phyloP scores from a whole-genome alignment of 2,113 vertebrate genomes.

The Cyphomyrus plagiostoma region DNA sequence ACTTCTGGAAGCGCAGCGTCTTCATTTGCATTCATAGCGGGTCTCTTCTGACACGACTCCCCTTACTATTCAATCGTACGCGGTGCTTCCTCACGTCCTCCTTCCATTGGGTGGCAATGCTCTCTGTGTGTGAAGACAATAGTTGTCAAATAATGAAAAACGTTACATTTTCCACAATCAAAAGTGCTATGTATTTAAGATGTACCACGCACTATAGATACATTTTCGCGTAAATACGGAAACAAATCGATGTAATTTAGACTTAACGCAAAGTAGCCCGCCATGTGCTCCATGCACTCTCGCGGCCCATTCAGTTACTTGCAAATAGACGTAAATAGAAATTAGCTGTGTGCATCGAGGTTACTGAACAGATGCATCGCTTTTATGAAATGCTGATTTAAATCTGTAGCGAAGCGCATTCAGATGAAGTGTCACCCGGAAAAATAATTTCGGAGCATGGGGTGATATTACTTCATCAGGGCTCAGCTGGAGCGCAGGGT shows the following conservation, averaged over 20 bases:
- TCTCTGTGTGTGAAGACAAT: neutral
- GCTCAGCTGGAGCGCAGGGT: neutral
- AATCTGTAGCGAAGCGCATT: neutral
- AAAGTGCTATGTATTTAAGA: neutral
- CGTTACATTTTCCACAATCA: neutral
- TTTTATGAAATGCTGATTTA: neutral
- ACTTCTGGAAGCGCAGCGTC: neutral
- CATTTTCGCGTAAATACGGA: neutral
- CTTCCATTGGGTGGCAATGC: neutral
- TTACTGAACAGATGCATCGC: neutral
- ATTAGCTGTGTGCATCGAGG: neutral
- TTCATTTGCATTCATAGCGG: neutral
- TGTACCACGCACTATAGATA: neutral
- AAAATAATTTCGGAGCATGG: neutral
- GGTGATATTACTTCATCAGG: neutral
- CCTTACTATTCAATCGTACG: neutral
- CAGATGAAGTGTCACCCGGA: neutral
- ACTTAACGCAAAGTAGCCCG: neutral
- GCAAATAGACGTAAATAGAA: slow-evolving; percentile 6
- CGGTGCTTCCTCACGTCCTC: neutral
- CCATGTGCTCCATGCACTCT: neutral
- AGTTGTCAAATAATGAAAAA: neutral
- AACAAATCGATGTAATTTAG: neutral
- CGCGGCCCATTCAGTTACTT: neutral
- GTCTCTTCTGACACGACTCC: neutral